These are phyloP conservation scores for Epinephelus coioides DNA, from an alignment of 2,797 vertebrate genomes.

Conservation along the genomic window DNA sequence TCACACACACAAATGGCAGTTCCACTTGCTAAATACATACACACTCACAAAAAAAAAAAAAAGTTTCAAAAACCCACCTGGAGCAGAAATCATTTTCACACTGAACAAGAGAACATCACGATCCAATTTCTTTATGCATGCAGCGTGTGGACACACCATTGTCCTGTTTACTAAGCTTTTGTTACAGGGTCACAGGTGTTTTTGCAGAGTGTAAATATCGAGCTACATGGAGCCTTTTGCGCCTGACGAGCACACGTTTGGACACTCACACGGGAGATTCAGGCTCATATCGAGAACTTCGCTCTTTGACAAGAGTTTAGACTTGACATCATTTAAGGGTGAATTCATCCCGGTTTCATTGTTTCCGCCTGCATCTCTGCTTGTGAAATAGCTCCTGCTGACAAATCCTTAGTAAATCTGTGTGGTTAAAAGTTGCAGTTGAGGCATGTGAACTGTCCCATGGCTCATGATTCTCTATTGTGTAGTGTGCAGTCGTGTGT, in stretches of 20 bases:
- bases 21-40: slow-evolving; percentile 68
- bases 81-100: slow-evolving; percentile 73
- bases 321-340: slow-evolving; percentile 65
- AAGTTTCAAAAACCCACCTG: slow-evolving; percentile 53
- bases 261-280: slow-evolving; percentile 20
- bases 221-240: slow-evolving; percentile 40
- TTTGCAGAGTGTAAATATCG: slow-evolving; percentile 40
- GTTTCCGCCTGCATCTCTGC: slow-evolving; percentile 39
- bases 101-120: slow-evolving; percentile 71
- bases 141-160: slow-evolving; percentile 69
- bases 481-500: slow-evolving; percentile 56
- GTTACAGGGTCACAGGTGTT: slow-evolving; percentile 54
- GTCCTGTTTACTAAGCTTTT: slow-evolving; percentile 69
- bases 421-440: slow-evolving; percentile 49
- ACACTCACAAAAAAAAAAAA: slow-evolving; percentile 38
- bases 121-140: slow-evolving; percentile 77
- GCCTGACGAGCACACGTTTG: neutral
- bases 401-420: slow-evolving; percentile 65
- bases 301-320: slow-evolving; percentile 32
- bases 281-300: slow-evolving; percentile 33
- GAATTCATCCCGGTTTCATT: slow-evolving; percentile 28
- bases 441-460: slow-evolving; percentile 58
- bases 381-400: slow-evolving; percentile 54
- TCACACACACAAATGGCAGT: slow-evolving; percentile 61
- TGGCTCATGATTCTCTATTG: slow-evolving; percentile 59